Conservation (phyloP, 2,888 invertebrate species). For the Autographa pulchrina region DNA sequence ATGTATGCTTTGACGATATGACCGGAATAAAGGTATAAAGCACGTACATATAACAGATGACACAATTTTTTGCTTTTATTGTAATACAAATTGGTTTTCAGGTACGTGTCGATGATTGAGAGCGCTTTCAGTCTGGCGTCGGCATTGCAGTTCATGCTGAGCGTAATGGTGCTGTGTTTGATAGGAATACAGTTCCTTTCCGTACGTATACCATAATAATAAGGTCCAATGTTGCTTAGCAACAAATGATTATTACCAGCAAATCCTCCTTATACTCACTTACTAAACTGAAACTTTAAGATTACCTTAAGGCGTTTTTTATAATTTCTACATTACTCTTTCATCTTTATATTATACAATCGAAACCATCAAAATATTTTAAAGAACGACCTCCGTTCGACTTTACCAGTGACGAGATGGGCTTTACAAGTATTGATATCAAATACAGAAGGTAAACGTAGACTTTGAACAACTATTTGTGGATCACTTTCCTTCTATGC, state of each 20-base stretch:
- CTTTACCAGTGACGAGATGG: neutral
- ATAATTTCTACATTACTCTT: too few species aligned
- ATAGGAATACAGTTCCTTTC: constrained; percentile 86
- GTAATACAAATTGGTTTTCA: constrained; percentile 69
- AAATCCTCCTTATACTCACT: too few species aligned
- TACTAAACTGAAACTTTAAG: too few species aligned
- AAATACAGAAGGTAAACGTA: neutral
- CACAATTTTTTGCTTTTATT: constrained; percentile 49
- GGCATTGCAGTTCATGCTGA: constrained; percentile 86
- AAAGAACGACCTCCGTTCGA: too few species aligned
- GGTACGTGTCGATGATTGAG: constrained; percentile 86
- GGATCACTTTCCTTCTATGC: neutral
- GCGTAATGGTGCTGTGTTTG: constrained; percentile 86
- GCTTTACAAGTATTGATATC: neutral
- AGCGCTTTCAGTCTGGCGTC: constrained; percentile 85
- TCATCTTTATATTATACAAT: too few species aligned
- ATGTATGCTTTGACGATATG: too few species aligned
- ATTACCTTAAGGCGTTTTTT: too few species aligned
- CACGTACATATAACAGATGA: constrained; percentile 36
- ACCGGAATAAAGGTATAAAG: neutral
- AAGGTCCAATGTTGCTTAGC: neutral
- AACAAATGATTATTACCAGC: too few species aligned
- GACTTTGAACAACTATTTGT: too few species aligned
- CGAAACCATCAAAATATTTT: too few species aligned
- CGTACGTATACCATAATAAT: constrained; percentile 63